Evolutionary conservation across 2,888 invertebrate species (phyloP).

Genomic region (Empis stercorea): DNA sequence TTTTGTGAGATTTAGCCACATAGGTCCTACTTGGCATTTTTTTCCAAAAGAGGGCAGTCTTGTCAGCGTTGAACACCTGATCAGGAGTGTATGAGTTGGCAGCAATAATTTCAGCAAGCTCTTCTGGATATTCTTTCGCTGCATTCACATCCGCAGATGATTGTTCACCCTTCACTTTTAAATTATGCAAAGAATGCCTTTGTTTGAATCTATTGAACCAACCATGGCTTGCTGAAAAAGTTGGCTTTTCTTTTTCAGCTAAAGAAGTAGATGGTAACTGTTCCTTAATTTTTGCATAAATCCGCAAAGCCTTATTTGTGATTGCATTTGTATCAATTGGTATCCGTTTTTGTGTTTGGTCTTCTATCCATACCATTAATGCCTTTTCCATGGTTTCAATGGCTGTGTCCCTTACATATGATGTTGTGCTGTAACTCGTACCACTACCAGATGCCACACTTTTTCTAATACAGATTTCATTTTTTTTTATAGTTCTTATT

Average conservation of each 20-base stretch:
- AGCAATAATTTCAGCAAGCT: slow-evolving; percentile 16
- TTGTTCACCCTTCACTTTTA: slow-evolving; percentile 16
- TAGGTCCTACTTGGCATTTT: slow-evolving; percentile 24
- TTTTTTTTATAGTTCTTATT: slow-evolving; percentile 11
- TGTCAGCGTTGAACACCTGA: slow-evolving; percentile 21
- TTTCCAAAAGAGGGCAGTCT: slow-evolving; percentile 21
- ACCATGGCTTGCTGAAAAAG: slow-evolving; percentile 3
- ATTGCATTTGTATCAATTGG: slow-evolving; percentile 5
- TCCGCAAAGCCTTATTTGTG: neutral
- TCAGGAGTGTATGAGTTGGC: slow-evolving; percentile 17
- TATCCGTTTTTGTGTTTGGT: slow-evolving; percentile 10
- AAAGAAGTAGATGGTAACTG: slow-evolving; percentile 1
- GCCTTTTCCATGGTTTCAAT: slow-evolving; percentile 13
- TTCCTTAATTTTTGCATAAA: slow-evolving; percentile 3
- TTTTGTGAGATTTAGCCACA: slow-evolving; percentile 21
- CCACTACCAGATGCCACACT: slow-evolving; percentile 1
- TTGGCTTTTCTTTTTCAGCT: neutral
- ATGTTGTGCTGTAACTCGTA: slow-evolving; percentile 1
- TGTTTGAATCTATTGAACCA: slow-evolving; percentile 14
- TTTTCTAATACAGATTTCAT: slow-evolving; percentile 8
- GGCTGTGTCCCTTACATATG: slow-evolving; percentile 8
- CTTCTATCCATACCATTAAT: slow-evolving; percentile 11
- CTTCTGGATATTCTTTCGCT: slow-evolving; percentile 12
- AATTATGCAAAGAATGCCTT: slow-evolving; percentile 16
- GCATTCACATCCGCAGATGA: slow-evolving; percentile 14